Base-by-base conservation (phyloP, 2,888 invertebrate species). In the Drosophila aldrichi region DNA sequence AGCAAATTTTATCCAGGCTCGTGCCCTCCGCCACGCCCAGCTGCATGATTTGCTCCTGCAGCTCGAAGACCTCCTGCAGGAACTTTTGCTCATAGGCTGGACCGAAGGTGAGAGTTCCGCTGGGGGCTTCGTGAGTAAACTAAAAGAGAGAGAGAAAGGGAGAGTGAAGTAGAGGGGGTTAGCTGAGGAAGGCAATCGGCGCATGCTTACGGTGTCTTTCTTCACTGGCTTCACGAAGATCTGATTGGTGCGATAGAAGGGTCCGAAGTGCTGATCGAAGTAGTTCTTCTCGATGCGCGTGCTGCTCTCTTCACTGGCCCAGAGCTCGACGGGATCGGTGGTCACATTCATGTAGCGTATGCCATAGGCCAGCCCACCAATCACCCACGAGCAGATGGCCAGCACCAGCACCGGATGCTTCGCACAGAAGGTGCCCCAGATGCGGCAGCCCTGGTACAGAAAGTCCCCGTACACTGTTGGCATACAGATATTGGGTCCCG, bases 191-290 rank as follows among this genome's bases (percentile, higher is more conserved):
- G 38, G 2, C 5, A 2, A 6, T 0, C 16, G 7, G 2, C 10
- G 16, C 4, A 1, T 46, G 69, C 92, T 92, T 92, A 95, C 95
- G 58, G 91, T 90, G 0, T 94, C 92, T 41, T 95, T 92, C 2
- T 94, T 94, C 0, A 94, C 93, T 0, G 96, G 93, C 89, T 95
- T 96, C 38, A 99, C 94, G 84, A 97, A 98, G 59, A 99, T 93
- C 93, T 98, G 98, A 89, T 98, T 96, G 3, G 97, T 96, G 59
- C 98, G 94, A 92, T 97, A 98, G 93, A 98, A 98, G 0, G 98
- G 98, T 10, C 95, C 95, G 91, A 99, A 99, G 85, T 96, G 95
- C 16, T 94, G 93, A 92, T 99, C 98, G 88, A 96, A 99, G 91
- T 96, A 98, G 71, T 97, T 95, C 91, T 98, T 96, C 89, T 99